phyloP scores from a whole-genome alignment of 2,888 invertebrate genomes.

The Drosophila nigricruria region DNA sequence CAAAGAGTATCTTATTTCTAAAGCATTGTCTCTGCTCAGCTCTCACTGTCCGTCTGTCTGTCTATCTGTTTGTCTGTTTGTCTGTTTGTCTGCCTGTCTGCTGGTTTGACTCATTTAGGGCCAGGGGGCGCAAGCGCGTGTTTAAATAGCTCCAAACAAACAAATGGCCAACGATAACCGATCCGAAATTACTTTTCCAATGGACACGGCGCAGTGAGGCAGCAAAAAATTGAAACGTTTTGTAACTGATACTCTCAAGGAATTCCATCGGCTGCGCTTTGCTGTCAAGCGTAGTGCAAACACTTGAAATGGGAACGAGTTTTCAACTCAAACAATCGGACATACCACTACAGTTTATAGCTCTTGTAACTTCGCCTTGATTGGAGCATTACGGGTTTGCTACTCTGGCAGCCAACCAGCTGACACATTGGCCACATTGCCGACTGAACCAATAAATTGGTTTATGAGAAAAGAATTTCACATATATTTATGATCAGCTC shows the following conservation, averaged over 20 bases:
- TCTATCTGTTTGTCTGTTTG: slow-evolving; percentile 14
- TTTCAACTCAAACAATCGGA: slow-evolving; percentile 36
- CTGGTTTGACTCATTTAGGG: slow-evolving; percentile 36
- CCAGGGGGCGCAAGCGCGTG: slow-evolving; percentile 68
- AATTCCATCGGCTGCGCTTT: slow-evolving; percentile 66
- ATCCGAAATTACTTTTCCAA: slow-evolving; percentile 69
- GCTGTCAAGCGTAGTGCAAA: slow-evolving; percentile 71
- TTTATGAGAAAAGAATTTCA: slow-evolving; percentile 29
- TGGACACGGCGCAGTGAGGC: slow-evolving; percentile 63
- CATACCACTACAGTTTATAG: slow-evolving; percentile 38
- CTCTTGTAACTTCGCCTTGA: slow-evolving; percentile 51
- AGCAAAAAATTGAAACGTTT: slow-evolving; percentile 76
- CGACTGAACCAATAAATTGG: slow-evolving; percentile 29
- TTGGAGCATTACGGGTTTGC: slow-evolving; percentile 48
- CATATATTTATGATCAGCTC: neutral
- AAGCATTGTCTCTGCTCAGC: slow-evolving; percentile 35
- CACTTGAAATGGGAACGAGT: slow-evolving; percentile 64
- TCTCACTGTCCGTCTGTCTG: slow-evolving; percentile 8
- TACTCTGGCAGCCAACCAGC: slow-evolving; percentile 38
- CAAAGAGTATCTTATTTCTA: slow-evolving; percentile 68
- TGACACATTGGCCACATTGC: slow-evolving; percentile 10
- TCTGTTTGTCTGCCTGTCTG: slow-evolving; percentile 11
- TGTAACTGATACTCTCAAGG: slow-evolving; percentile 73
- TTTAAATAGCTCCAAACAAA: slow-evolving; percentile 75
- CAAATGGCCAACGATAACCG: slow-evolving; percentile 72